Evolutionary conservation across 2,113 vertebrate species (phyloP).

Genomic region (Morone saxatilis): DNA sequence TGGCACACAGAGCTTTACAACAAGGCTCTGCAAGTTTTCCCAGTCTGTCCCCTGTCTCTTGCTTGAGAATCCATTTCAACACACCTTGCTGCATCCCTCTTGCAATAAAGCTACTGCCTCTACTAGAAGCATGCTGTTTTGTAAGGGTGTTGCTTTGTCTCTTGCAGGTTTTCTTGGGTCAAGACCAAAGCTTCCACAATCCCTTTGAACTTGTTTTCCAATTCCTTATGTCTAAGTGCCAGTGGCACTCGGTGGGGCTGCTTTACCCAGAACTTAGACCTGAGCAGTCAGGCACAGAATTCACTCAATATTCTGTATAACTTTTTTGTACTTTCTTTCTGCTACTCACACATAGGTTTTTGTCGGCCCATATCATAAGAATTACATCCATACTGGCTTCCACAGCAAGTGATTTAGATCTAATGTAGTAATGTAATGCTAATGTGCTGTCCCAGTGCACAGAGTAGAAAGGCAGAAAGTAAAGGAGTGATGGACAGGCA

Average conservation of each 20-base stretch:
- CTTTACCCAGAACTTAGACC: constrained; percentile 31
- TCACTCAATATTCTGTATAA: background rate
- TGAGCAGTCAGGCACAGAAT: constrained; percentile 6
- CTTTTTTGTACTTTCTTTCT: background rate
- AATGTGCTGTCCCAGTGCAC: background rate
- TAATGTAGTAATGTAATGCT: background rate
- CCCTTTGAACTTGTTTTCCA: constrained; percentile 62
- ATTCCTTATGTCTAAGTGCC: constrained; percentile 40
- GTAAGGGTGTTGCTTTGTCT: constrained; percentile 41
- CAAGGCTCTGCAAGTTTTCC: constrained; percentile 19
- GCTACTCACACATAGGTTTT: background rate
- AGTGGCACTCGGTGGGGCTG: constrained; percentile 20
- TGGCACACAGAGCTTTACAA: background rate
- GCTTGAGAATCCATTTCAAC: constrained; percentile 30
- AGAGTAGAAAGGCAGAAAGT: background rate
- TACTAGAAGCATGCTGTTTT: constrained; percentile 16
- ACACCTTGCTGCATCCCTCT: background rate
- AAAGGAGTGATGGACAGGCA: background rate
- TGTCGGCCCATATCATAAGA: background rate
- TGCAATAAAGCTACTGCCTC: background rate
- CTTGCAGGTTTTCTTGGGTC: constrained; percentile 52
- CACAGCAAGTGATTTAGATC: background rate
- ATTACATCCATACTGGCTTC: background rate
- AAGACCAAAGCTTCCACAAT: constrained; percentile 59
- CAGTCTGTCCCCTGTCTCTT: background rate